Conservation (phyloP, 2,113 vertebrate species). For the Entelurus aequoreus region DNA sequence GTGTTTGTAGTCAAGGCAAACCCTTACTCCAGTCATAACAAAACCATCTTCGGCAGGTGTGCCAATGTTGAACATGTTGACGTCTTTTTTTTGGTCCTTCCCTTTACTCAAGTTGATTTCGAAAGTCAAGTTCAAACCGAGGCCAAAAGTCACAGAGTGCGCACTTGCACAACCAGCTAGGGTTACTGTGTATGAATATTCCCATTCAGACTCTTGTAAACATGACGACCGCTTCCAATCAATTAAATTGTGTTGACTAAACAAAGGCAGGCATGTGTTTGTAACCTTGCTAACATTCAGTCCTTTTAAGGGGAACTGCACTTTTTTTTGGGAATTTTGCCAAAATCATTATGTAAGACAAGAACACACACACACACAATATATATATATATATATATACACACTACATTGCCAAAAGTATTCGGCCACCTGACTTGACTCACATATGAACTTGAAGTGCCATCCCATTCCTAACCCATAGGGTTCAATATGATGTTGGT, state of each 20-base stretch:
- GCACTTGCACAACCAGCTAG: slow-evolving; percentile 1
- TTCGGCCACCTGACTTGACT: no score
- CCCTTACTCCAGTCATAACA: not conserved
- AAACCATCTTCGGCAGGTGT: no score
- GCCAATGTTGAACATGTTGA: not conserved
- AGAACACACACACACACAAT: no score
- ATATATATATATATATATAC: no score
- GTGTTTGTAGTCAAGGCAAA: not conserved
- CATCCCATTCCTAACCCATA: no score
- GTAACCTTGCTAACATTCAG: not conserved
- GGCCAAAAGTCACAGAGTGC: not conserved
- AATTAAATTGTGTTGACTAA: slow-evolving; percentile 1
- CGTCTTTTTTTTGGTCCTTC: no score
- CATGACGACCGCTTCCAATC: not conserved
- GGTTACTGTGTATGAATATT: slow-evolving; percentile 1
- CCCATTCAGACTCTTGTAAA: not conserved
- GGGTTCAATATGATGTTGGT: no score
- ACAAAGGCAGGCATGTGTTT: not conserved
- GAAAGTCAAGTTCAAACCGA: not conserved
- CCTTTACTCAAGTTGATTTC: not conserved
- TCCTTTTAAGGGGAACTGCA: slow-evolving; percentile 2
- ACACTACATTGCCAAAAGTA: no score
- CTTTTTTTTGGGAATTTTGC: no score
- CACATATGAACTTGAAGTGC: no score
- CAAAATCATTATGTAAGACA: no score